Evolutionary conservation across 2,888 invertebrate species (phyloP).

Genomic region (Eustalomyia histrio): DNA sequence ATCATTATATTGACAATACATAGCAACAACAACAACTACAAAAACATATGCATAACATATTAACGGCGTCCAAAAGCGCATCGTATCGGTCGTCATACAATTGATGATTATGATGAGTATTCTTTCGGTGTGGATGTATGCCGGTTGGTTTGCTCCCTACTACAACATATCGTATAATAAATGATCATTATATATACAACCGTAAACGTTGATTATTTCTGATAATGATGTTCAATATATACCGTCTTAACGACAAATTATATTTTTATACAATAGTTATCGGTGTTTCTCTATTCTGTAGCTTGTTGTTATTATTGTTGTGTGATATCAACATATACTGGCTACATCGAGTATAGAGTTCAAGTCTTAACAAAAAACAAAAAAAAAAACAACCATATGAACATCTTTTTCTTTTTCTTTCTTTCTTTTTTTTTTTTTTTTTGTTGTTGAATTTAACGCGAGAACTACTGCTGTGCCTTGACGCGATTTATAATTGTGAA

Average conservation of each 20-base stretch:
- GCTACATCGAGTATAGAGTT: neutral
- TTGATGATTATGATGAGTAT: constrained; percentile 43
- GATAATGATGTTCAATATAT: constrained; percentile 45
- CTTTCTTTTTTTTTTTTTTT: constrained; percentile 17
- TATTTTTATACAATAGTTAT: constrained; percentile 30
- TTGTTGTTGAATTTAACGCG: constrained; percentile 51
- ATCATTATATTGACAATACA: constrained; percentile 72
- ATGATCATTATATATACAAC: constrained; percentile 56
- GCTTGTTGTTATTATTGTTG: constrained; percentile 12
- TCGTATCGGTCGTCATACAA: constrained; percentile 59
- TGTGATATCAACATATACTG: constrained; percentile 1
- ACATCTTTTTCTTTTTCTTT: constrained; percentile 16
- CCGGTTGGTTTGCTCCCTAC: neutral
- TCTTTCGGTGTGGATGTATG: neutral
- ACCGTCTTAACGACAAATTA: constrained; percentile 40
- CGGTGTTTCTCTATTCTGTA: constrained; percentile 21
- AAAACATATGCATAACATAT: constrained; percentile 30
- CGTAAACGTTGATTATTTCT: constrained; percentile 34
- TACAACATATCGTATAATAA: constrained; percentile 40
- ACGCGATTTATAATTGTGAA: constrained; percentile 64
- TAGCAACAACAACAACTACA: constrained; percentile 51
- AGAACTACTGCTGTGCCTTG: constrained; percentile 65
- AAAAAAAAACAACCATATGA: neutral
- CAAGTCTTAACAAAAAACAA: neutral
- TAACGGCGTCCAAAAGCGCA: constrained; percentile 46